A percentile compares a stretch with the other conserved stretches of the same genome.
Evolutionary conservation across 2,888 invertebrate species (phyloP).

Genomic region (Copidosoma aretas): DNA sequence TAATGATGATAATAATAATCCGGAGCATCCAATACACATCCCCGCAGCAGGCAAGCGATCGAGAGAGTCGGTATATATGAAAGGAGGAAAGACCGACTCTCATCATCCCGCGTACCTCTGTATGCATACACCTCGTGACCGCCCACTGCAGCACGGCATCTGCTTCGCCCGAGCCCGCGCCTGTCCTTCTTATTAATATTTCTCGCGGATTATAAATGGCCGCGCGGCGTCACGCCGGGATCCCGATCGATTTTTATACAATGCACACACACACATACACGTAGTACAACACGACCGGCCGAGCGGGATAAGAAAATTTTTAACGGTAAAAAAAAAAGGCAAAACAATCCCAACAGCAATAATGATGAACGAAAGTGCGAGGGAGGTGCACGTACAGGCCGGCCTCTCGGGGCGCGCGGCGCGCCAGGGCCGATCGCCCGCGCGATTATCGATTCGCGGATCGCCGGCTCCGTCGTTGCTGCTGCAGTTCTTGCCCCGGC

Average conservation of each 20-base stretch:
- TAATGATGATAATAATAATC: no score
- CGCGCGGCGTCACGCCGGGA: slow-evolving; percentile 12
- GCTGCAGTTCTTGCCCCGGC: slow-evolving; percentile 32
- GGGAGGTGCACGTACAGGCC: no score
- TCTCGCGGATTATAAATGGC: slow-evolving; percentile 41
- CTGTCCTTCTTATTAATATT: slow-evolving; percentile 39
- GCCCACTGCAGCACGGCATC: background rate
- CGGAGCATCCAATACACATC: no score
- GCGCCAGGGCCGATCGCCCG: slow-evolving; percentile 43
- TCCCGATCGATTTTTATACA: slow-evolving; percentile 22
- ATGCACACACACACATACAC: slow-evolving; percentile 5
- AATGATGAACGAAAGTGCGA: no score
- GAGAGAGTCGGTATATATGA: no score
- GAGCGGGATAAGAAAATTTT: slow-evolving; percentile 1
- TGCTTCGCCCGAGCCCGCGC: slow-evolving; percentile 9
- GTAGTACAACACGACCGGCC: slow-evolving; percentile 16
- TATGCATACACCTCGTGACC: background rate
- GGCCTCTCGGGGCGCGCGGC: background rate
- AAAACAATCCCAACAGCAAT: background rate
- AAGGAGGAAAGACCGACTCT: background rate
- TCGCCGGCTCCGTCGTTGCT: slow-evolving; percentile 16
- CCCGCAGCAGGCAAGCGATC: no score
- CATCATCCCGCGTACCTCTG: background rate
- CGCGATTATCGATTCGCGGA: slow-evolving; percentile 42
- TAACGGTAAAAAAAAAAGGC: no score